phyloP scores from a whole-genome alignment of 2,888 invertebrate species.

The Elmis aenea region DNA sequence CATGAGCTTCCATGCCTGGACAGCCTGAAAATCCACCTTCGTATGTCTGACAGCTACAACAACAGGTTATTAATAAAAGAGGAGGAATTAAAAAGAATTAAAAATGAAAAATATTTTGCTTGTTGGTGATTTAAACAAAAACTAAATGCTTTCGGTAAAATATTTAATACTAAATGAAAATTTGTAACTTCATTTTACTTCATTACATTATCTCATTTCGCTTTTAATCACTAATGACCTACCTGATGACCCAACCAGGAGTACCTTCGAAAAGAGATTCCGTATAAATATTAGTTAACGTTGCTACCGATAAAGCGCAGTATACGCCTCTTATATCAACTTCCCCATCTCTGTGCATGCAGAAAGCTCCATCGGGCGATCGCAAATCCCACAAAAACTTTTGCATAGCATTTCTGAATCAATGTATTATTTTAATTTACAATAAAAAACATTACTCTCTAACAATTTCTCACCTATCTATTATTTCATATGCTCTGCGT shows the following conservation, averaged over 20 bases:
- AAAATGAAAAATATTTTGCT: background rate
- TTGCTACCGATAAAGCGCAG: constrained; percentile 89
- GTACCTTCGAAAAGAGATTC: constrained; percentile 77
- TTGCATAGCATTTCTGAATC: constrained; percentile 58
- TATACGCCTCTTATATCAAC: constrained; percentile 94
- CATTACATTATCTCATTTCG: too few species aligned
- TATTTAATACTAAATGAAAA: too few species aligned
- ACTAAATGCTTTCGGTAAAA: background rate
- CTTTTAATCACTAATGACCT: too few species aligned
- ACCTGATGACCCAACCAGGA: constrained; percentile 85
- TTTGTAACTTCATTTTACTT: too few species aligned
- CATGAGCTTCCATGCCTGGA: constrained; percentile 96
- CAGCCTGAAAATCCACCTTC: constrained; percentile 97
- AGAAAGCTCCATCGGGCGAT: constrained; percentile 83
- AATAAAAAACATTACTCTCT: constrained; percentile 1
- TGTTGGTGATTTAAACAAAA: background rate
- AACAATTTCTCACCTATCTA: constrained; percentile 61
- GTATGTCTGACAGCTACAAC: constrained; percentile 86
- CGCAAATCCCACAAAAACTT: constrained; percentile 75
- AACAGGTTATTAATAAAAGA: constrained; percentile 10
- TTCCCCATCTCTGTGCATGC: constrained; percentile 89
- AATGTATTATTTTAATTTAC: too few species aligned
- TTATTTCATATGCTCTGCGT: constrained; percentile 74
- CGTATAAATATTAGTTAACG: constrained; percentile 73
- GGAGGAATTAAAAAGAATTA: constrained; percentile 6